A percentile compares a stretch with the other conserved stretches of the same genome.
Evolutionary conservation across 1,140 invertebrate genomes (phyloP).

Genomic region (Colletes latitarsis): DNA sequence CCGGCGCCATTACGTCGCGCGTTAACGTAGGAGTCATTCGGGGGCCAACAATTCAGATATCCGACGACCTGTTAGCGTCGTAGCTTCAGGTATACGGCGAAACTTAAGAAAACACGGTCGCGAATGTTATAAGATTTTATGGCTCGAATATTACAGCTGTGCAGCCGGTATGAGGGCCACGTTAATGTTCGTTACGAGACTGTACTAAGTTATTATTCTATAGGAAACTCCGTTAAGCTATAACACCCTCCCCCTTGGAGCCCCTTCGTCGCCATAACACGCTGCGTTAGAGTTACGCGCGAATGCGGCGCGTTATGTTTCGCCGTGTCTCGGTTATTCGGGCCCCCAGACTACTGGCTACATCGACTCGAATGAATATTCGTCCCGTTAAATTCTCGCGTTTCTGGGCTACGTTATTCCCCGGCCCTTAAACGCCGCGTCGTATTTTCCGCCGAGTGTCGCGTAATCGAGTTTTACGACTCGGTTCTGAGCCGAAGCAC

Average conservation of each 20-base stretch:
- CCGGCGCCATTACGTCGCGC: background rate
- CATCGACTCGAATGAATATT: constrained; percentile 6
- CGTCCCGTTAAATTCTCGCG: background rate
- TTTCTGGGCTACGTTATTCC: background rate
- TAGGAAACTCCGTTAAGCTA: constrained; percentile 36
- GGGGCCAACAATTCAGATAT: background rate
- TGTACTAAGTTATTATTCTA: constrained; percentile 33
- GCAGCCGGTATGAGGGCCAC: background rate
- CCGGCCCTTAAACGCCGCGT: background rate
- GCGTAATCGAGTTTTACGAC: background rate
- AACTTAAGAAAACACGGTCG: constrained; percentile 28
- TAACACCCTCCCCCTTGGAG: constrained; percentile 4
- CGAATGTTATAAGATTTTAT: constrained; percentile 38
- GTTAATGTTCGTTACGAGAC: constrained; percentile 45
- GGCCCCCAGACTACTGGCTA: background rate
- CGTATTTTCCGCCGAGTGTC: background rate
- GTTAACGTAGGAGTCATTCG: background rate
- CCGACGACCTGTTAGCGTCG: background rate
- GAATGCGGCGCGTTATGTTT: background rate
- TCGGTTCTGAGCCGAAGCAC: no score
- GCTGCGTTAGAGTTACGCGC: constrained; percentile 8
- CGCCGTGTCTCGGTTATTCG: constrained; percentile 19
- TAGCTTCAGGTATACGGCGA: background rate
- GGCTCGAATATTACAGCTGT: constrained; percentile 14
- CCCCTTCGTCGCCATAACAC: background rate